Conservation (phyloP, 2,888 invertebrate species). For the Proisotoma minuta region DNA sequence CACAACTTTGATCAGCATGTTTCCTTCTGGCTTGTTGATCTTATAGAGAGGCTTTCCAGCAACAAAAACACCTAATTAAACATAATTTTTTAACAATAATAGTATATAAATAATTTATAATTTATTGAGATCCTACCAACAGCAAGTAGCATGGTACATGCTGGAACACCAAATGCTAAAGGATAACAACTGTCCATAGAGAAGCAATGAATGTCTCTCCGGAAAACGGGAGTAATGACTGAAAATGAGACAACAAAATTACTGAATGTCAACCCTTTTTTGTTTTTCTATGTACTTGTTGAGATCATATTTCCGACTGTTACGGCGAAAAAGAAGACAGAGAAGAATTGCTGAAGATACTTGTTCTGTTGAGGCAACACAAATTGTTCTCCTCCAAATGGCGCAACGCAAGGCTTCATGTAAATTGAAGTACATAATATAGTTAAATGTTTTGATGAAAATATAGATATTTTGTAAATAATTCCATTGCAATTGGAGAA, state of each 20-base stretch:
- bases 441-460: too few relatives aligned
- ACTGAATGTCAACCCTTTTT: neutral
- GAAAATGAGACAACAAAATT: neutral
- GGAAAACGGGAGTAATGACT: constrained; percentile 66
- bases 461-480: neutral
- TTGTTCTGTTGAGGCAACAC: constrained; percentile 70
- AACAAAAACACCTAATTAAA: constrained; percentile 70
- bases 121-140: constrained; percentile 49
- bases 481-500: neutral
- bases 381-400: constrained; percentile 95
- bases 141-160: constrained; percentile 55
- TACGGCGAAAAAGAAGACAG: constrained; percentile 89
- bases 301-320: constrained; percentile 62
- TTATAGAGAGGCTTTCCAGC: constrained; percentile 71
- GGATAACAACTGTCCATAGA: constrained; percentile 53
- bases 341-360: constrained; percentile 81
- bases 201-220: constrained; percentile 53
- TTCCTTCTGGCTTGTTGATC: constrained; percentile 73
- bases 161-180: constrained; percentile 58
- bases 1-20: constrained; percentile 71
- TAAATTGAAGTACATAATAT: too few relatives aligned
- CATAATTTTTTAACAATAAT: neutral
- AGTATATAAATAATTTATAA: neutral
- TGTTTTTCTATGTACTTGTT: constrained; percentile 51
- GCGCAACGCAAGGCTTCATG: too few relatives aligned